phyloP scores from a whole-genome alignment of 2,888 invertebrate species.

The Girardia tigrina region DNA sequence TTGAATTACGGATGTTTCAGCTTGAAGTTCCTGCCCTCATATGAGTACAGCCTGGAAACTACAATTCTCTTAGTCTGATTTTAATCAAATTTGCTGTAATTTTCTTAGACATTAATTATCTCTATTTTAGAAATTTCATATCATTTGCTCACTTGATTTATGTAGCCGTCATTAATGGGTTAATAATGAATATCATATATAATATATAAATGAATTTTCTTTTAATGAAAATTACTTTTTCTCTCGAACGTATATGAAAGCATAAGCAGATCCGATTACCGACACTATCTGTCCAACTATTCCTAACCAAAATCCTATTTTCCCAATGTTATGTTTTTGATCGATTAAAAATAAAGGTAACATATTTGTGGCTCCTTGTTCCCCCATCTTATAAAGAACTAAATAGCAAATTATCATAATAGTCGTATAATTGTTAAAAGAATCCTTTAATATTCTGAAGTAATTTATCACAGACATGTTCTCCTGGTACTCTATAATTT shows the following conservation, averaged over 20 bases:
- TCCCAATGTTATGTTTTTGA: conserved; percentile 40
- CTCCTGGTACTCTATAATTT: not conserved
- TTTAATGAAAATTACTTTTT: conserved; percentile 6
- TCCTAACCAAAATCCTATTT: conserved; percentile 49
- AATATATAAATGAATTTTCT: too few species aligned
- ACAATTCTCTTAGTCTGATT: too few species aligned
- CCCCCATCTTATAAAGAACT: conserved; percentile 47
- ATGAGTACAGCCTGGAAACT: too few species aligned
- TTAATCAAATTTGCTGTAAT: too few species aligned
- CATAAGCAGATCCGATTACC: conserved; percentile 46
- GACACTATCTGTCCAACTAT: conserved; percentile 45
- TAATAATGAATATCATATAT: too few species aligned
- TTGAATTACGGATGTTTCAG: too few species aligned
- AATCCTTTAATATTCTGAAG: not conserved
- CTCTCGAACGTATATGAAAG: conserved; percentile 39
- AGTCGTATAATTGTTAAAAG: conserved; percentile 40
- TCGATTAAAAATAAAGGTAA: conserved; percentile 48
- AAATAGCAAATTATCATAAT: conserved; percentile 44
- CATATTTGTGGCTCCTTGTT: conserved; percentile 46
- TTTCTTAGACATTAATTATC: too few species aligned
- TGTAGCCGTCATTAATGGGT: too few species aligned
- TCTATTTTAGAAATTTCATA: too few species aligned
- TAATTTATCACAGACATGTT: not conserved
- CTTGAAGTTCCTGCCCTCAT: too few species aligned
- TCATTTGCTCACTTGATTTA: too few species aligned